Base-by-base conservation (phyloP, 2,113 vertebrate species). In the Apus apus region DNA sequence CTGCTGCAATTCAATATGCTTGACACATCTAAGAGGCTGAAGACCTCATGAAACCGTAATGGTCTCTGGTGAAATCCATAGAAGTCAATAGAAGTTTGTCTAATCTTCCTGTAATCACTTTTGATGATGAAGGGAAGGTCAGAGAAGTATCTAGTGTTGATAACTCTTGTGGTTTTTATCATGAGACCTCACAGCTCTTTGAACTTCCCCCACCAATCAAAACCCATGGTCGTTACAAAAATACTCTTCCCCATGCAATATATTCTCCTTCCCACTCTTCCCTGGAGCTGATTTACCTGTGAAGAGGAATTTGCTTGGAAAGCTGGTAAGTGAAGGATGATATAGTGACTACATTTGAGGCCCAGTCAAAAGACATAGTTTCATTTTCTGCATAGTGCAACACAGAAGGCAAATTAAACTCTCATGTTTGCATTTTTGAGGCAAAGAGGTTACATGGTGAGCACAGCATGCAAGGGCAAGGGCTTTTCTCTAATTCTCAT, bases 401-500 rank as follows among this genome's bases (percentile, higher is more conserved):
- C 46, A 53, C 48, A 67, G 56, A 74, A 77, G 46, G 17, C 5
- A 90, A 80, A 73, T 62, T 30, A 27, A 64, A 48, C 51, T 77
- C 34, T 45, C 19, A 1, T 26, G 12, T 3, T 56, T 40, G 21
- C 8, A 30, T 75, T 89, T 84, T 30, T 75, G 66, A 90, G 30
- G 36, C 45, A 65, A 73, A 90, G 76, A 68, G 5, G n/a, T 61
- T 95, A 57, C 40, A 15, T 64, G 50, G 48, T 0, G 0, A 77
- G 71, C 38, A 45, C 84, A 54, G 82, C 15, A 36, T 64, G 48
- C 70, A 94, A 72, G 40, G 58, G 57, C 76, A 68, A n/a, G 50
- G 30, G 13, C 13, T 95, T 93, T 89, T 30, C 57, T 94, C 80
- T 94, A 94, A 92, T 89, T 90, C 82, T 90, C 50, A 90, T 96